Percentiles rank a stretch among this genome's conserved stretches.
Evolutionary conservation across 2,113 vertebrate species (phyloP).

Genomic region (Brachionichthys hirsutus): DNA sequence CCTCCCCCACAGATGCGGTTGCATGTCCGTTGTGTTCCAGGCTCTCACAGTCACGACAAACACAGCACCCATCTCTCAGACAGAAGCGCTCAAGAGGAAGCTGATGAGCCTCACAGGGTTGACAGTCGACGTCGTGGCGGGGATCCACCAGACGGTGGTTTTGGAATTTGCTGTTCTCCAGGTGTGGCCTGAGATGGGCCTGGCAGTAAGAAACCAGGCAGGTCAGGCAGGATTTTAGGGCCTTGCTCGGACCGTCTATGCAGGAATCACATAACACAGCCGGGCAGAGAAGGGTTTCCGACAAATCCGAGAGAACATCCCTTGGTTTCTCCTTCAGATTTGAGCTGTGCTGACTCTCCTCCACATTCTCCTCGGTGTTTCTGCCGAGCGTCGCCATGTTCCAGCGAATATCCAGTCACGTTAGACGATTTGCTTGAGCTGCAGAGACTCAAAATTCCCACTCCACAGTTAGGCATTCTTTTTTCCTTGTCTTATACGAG

Average conservation of each 20-base stretch:
- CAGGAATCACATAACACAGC: slow-evolving; percentile 83
- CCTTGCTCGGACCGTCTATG: slow-evolving; percentile 62
- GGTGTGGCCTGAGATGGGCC: slow-evolving; percentile 84
- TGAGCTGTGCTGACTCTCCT: background rate
- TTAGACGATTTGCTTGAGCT: background rate
- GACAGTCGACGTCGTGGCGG: slow-evolving; percentile 72
- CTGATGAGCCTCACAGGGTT: slow-evolving; percentile 77
- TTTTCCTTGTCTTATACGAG: slow-evolving; percentile 10
- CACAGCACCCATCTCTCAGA: slow-evolving; percentile 67
- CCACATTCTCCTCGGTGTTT: slow-evolving; percentile 11
- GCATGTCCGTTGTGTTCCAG: slow-evolving; percentile 55
- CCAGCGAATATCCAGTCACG: background rate
- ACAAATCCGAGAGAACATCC: background rate
- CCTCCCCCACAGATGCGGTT: slow-evolving; percentile 52
- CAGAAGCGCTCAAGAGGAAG: slow-evolving; percentile 83
- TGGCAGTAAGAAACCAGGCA: slow-evolving; percentile 88
- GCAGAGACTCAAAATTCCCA: background rate
- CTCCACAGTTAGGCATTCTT: background rate
- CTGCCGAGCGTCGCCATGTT: slow-evolving; percentile 30
- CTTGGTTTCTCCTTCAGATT: background rate
- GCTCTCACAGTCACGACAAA: slow-evolving; percentile 79
- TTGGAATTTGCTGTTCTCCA: slow-evolving; percentile 80
- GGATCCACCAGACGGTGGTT: slow-evolving; percentile 82
- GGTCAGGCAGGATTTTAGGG: slow-evolving; percentile 84
- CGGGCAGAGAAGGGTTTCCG: background rate